Conservation (phyloP, 2,888 invertebrate species). For the Tethea ocularis region DNA sequence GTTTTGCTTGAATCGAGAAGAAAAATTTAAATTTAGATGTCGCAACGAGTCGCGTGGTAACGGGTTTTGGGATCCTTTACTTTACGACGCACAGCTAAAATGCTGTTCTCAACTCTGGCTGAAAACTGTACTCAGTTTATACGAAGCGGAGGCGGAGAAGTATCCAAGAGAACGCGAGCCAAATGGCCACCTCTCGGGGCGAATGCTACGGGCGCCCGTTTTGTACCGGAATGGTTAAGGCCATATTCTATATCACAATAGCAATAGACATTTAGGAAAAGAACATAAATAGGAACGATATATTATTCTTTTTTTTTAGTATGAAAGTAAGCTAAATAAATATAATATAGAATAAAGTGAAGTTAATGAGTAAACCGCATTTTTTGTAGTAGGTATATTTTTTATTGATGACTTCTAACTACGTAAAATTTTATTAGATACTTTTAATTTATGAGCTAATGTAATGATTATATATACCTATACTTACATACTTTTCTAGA, state of each 20-base stretch:
- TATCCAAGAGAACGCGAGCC: conserved; percentile 65
- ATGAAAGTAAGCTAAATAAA: too few relatives aligned
- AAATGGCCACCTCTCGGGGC: conserved; percentile 76
- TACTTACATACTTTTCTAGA: not conserved
- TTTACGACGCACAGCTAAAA: conserved; percentile 78
- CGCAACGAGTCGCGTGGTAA: conserved; percentile 63
- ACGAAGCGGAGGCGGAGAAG: conserved; percentile 71
- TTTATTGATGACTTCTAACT: not conserved
- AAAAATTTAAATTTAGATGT: conserved; percentile 81
- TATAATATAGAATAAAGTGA: too few relatives aligned
- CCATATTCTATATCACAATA: conserved; percentile 51
- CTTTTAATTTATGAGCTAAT: not conserved
- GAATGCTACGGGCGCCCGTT: conserved; percentile 73
- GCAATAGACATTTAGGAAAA: conserved; percentile 22
- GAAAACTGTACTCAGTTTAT: conserved; percentile 75
- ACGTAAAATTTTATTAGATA: not conserved
- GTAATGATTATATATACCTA: not conserved
- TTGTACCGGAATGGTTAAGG: conserved; percentile 60
- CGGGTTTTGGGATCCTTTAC: conserved; percentile 63
- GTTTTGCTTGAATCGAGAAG: conserved; percentile 53
- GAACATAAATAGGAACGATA: too few relatives aligned
- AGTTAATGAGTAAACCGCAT: too few relatives aligned
- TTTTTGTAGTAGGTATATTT: too few relatives aligned
- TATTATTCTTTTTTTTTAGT: not conserved
- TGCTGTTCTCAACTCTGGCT: conserved; percentile 71